Conservation (phyloP, 1,140 invertebrate species). For the Neodiprion virginianus region DNA sequence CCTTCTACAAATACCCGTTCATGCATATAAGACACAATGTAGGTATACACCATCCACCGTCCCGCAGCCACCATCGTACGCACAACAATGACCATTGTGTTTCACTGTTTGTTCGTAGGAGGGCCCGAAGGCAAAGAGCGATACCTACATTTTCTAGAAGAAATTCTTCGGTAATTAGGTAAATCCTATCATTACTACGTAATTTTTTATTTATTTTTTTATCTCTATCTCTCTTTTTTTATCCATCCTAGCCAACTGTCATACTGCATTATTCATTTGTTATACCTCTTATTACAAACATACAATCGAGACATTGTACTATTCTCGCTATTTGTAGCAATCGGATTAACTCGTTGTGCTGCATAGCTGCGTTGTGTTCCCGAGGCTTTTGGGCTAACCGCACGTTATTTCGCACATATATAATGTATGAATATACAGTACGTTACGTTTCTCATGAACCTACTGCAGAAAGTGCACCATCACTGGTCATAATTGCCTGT, state of each 20-base stretch:
- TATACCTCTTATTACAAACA: no score
- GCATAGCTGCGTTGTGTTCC: not conserved
- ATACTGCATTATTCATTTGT: no score
- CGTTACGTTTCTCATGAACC: not conserved
- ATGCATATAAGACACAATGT: no score
- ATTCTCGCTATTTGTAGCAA: no score
- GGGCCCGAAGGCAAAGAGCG: constrained; percentile 50
- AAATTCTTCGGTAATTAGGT: constrained; percentile 19
- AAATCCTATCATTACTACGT: not conserved
- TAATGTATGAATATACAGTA: not conserved
- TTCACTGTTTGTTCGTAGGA: constrained; percentile 44
- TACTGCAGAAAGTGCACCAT: no score
- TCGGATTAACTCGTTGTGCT: not conserved
- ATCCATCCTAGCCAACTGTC: not conserved
- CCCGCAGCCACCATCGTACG: not conserved
- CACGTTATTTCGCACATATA: not conserved
- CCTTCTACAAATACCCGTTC: no score
- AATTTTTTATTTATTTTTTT: constrained; percentile 16
- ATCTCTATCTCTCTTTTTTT: not conserved
- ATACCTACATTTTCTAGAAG: constrained; percentile 62
- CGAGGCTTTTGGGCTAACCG: constrained; percentile 6
- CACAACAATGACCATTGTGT: constrained; percentile 2
- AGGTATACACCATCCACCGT: no score
- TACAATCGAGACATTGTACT: no score
- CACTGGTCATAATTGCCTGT: no score